Conservation (phyloP, 2,113 vertebrate genomes). For the Scophthalmus maximus region DNA sequence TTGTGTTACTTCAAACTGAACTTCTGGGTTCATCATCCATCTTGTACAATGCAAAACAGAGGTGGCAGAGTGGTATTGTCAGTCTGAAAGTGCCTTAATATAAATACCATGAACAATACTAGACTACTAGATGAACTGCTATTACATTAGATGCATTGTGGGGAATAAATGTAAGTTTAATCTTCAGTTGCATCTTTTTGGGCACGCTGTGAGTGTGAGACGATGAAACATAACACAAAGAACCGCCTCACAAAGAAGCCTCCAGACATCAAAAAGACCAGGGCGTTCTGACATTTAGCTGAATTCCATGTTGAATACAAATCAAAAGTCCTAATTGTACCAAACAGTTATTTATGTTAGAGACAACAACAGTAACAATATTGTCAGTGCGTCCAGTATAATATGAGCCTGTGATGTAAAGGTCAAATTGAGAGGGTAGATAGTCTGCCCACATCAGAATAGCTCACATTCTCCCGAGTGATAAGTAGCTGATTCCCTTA, state of each 20-base stretch:
- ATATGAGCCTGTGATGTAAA: conserved; percentile 19
- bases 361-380: conserved; percentile 5
- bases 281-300: conserved; percentile 18
- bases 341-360: conserved; percentile 22
- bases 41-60: background rate
- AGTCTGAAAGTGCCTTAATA: background rate
- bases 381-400: background rate
- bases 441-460: conserved; percentile 49
- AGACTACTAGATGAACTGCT: background rate
- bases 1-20: background rate
- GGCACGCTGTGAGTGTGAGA: background rate
- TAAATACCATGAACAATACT: background rate
- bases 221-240: conserved; percentile 6
- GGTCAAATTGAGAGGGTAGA: conserved; percentile 26
- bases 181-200: background rate
- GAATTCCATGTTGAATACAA: conserved; percentile 35
- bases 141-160: background rate
- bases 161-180: background rate
- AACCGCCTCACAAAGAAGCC: conserved; percentile 13
- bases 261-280: background rate
- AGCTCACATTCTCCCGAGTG: conserved; percentile 55
- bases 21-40: background rate
- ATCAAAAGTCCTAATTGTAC: background rate
- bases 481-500: too few relatives aligned
- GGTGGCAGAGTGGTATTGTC: background rate